These are phyloP conservation scores for Gobiocypris rarus DNA, from an alignment of 2,113 vertebrate species.

Conservation along the genomic window DNA sequence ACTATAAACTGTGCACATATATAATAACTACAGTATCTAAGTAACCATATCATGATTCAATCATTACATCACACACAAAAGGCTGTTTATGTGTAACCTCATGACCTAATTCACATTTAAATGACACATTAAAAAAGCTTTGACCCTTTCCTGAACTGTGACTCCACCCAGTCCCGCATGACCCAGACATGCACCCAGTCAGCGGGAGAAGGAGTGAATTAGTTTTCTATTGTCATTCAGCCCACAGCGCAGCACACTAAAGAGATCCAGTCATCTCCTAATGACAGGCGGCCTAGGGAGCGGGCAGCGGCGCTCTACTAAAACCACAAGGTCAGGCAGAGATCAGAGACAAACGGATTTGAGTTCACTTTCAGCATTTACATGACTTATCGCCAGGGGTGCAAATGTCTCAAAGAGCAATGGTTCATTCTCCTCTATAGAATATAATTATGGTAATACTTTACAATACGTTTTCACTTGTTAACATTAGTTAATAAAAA, in stretches of 20 bases:
- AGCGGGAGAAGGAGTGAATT: conserved; percentile 68
- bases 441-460: background rate
- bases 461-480: no score
- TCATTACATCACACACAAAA: conserved; percentile 35
- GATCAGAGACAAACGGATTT: conserved; percentile 28
- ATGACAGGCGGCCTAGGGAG: conserved; percentile 44
- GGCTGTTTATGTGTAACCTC: background rate
- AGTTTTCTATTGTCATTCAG: conserved; percentile 57
- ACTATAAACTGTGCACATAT: conserved; percentile 23
- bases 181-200: conserved; percentile 78
- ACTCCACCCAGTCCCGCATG: conserved; percentile 66
- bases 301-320: conserved; percentile 6
- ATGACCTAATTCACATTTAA: conserved; percentile 36
- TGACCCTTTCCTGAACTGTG: conserved; percentile 48
- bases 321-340: conserved; percentile 32
- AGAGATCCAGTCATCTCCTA: conserved; percentile 30
- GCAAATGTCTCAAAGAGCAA: background rate
- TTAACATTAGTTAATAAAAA: no score
- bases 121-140: conserved; percentile 29
- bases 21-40: conserved; percentile 42
- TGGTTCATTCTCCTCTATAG: background rate
- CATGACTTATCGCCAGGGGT: background rate
- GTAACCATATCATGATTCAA: conserved; percentile 18
- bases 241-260: conserved; percentile 39
- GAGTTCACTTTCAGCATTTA: conserved; percentile 41